These are phyloP conservation scores for Mus caroli DNA, from an alignment of 2,797 vertebrate genomes.

Conservation along the genomic window DNA sequence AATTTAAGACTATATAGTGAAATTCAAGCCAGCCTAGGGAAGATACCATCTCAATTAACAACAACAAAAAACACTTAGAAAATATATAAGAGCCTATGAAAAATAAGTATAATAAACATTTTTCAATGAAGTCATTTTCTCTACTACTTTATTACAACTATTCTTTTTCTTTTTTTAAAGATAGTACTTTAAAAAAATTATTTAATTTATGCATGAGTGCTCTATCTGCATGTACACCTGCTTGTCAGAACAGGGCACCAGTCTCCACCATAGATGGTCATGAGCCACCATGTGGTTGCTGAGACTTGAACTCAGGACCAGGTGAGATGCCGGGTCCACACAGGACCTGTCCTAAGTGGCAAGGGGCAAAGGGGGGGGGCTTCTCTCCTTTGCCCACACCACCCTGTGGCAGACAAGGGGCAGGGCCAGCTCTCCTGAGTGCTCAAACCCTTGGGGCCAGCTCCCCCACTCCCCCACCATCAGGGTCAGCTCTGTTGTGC, in stretches of 20 bases:
- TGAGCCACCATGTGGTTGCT: neutral
- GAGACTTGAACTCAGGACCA: neutral
- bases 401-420: neutral
- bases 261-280: neutral
- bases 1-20: neutral
- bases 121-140: neutral
- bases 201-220: neutral
- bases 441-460: neutral
- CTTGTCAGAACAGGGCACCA: neutral
- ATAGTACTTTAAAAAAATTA: neutral
- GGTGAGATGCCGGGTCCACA: neutral
- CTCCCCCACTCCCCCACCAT: neutral
- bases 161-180: neutral
- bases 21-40: neutral
- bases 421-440: neutral
- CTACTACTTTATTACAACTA: neutral
- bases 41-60: neutral
- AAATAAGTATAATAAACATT: constrained; percentile 33
- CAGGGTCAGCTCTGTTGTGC: neutral
- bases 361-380: neutral
- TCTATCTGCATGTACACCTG: neutral
- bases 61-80: constrained; percentile 7
- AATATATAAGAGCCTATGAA: neutral
- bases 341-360: neutral
- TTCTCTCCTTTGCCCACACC: neutral